Conservation (phyloP, 35 echinoderm and acorn worm species). For the Amphiura filiformis region DNA sequence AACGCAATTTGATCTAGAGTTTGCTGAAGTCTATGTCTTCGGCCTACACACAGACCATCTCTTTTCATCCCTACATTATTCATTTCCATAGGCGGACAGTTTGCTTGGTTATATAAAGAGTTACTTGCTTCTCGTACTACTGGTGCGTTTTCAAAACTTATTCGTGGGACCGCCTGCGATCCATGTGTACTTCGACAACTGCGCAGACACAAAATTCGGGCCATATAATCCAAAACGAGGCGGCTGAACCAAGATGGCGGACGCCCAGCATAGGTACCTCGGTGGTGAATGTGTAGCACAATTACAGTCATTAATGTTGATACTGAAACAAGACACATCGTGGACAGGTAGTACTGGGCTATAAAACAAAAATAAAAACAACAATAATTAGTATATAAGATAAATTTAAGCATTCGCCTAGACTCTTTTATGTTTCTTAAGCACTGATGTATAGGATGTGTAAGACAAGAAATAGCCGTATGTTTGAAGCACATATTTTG, state of each 20-base stretch:
- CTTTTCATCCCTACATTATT: constrained; percentile 7
- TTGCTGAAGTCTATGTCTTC: constrained; percentile 16
- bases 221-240: constrained; percentile 61
- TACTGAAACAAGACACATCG: constrained; percentile 75
- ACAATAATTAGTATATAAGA: no score
- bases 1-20: constrained; percentile 16
- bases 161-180: constrained; percentile 39
- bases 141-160: constrained; percentile 56
- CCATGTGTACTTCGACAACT: constrained; percentile 33
- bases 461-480: no score
- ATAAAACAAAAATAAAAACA: constrained; percentile 10
- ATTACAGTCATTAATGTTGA: constrained; percentile 70
- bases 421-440: no score
- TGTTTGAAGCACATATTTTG: no score
- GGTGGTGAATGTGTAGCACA: constrained; percentile 72
- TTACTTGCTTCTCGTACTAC: constrained; percentile 2
- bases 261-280: constrained; percentile 34
- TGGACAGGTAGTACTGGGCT: constrained; percentile 87
- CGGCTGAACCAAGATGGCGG: constrained; percentile 50
- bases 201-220: constrained; percentile 50
- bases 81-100: constrained; percentile 20
- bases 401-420: not conserved
- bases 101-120: constrained; percentile 10
- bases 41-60: constrained; percentile 8
- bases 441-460: no score